These are phyloP conservation scores for Orchestia grillus DNA, from an alignment of 1,140 invertebrate genomes.

Conservation along the genomic window DNA sequence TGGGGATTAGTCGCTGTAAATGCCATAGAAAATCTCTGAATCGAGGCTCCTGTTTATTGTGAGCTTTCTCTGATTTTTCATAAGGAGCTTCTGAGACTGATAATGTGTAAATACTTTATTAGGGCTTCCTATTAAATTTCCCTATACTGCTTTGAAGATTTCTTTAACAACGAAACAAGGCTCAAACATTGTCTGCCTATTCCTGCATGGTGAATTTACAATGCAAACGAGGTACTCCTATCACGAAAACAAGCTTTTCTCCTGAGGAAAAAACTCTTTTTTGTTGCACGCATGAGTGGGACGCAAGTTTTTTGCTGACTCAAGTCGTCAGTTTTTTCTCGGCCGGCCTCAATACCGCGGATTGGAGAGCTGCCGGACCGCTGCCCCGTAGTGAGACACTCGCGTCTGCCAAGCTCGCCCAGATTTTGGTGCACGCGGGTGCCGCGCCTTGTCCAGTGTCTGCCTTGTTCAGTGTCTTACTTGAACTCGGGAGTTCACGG, in stretches of 20 bases:
- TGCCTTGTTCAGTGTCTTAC: not conserved
- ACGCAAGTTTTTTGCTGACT: not conserved
- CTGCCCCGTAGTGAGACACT: not conserved
- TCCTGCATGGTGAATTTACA: not conserved
- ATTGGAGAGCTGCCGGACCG: not conserved
- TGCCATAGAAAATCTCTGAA: no score
- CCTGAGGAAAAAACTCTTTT: not conserved
- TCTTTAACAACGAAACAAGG: not conserved
- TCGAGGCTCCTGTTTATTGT: not conserved
- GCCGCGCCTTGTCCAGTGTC: not conserved
- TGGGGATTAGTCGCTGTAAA: no score
- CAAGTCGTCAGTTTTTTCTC: not conserved
- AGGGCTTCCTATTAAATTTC: not conserved
- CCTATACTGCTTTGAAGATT: not conserved
- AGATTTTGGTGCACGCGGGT: not conserved
- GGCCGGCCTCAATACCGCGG: not conserved
- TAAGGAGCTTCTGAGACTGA: not conserved
- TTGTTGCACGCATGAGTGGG: not conserved
- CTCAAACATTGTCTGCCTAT: not conserved
- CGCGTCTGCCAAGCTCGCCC: not conserved
- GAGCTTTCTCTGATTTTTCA: not conserved
- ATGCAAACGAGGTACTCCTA: not conserved
- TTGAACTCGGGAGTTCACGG: not conserved
- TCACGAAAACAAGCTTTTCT: not conserved
- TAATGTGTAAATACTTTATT: not conserved